Conservation (phyloP, 2,113 vertebrate genomes). For the Glareola pratincola region DNA sequence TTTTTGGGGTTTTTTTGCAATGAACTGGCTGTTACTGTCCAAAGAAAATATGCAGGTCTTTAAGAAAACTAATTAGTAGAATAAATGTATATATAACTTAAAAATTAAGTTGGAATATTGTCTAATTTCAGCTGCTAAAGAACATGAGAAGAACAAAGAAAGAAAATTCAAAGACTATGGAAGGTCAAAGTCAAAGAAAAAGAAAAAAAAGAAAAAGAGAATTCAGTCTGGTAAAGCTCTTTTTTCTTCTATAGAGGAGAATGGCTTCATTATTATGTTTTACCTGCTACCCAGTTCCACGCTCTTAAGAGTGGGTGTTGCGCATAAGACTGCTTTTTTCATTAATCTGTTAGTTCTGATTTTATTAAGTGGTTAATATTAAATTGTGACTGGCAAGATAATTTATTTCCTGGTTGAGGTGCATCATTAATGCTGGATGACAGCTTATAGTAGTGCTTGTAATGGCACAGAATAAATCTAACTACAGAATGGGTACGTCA, state of each 20-base stretch:
- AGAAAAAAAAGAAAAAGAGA: constrained; percentile 94
- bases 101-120: not conserved
- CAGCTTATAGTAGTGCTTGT: not conserved
- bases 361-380: not conserved
- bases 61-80: not conserved
- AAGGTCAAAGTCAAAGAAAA: constrained; percentile 89
- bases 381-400: not conserved
- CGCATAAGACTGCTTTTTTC: not conserved
- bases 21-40: not conserved
- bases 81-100: not conserved
- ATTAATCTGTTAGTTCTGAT: not conserved
- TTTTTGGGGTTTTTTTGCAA: not conserved
- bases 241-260: not conserved
- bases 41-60: not conserved
- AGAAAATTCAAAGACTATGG: constrained; percentile 83
- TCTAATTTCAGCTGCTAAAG: constrained; percentile 73
- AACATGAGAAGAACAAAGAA: constrained; percentile 79
- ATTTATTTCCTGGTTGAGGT: not conserved
- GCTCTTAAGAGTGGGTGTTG: not conserved
- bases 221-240: constrained; percentile 82
- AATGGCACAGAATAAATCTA: not conserved
- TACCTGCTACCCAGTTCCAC: not conserved
- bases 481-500: not conserved
- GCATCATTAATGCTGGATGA: not conserved
- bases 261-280: not conserved